These are phyloP conservation scores for Drosophila anomelani DNA, from an alignment of 2,888 invertebrate genomes.

Conservation along the genomic window DNA sequence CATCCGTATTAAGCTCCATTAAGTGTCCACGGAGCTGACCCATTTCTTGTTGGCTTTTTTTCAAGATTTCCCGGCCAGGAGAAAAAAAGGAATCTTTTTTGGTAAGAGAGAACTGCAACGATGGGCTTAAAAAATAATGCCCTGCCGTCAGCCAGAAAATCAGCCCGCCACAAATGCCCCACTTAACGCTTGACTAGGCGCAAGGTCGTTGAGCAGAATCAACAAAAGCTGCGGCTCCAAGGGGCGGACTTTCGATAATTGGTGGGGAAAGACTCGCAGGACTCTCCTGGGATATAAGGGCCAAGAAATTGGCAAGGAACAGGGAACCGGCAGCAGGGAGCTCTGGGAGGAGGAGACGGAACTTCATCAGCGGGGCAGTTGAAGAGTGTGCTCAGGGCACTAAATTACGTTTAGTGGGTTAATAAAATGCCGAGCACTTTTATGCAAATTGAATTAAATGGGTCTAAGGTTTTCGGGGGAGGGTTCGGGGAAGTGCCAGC, in stretches of 20 bases:
- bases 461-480: conserved; percentile 20
- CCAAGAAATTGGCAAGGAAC: conserved; percentile 34
- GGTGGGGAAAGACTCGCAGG: conserved; percentile 46
- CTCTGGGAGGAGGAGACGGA: conserved; percentile 15
- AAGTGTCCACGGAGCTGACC: conserved; percentile 30
- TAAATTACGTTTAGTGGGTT: conserved; percentile 79
- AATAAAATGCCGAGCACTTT: conserved; percentile 75
- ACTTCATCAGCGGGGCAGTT: conserved; percentile 74
- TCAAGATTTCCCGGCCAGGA: not conserved
- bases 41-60: conserved; percentile 26
- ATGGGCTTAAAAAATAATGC: conserved; percentile 10
- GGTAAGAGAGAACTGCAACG: conserved; percentile 31
- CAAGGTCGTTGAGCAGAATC: conserved; percentile 69
- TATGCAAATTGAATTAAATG: conserved; percentile 77
- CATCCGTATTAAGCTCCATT: conserved; percentile 10
- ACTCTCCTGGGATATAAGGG: conserved; percentile 49
- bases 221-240: conserved; percentile 65
- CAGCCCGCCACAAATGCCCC: conserved; percentile 64
- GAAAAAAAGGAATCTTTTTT: no score
- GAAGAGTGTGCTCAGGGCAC: conserved; percentile 62
- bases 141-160: conserved; percentile 35
- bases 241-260: conserved; percentile 66
- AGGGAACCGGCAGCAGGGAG: not conserved
- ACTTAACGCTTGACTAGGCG: conserved; percentile 75
- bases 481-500: conserved; percentile 6